A percentile compares a stretch with the other conserved stretches of the same genome.
These are phyloP conservation scores for Dolichoris vasculosae DNA, from an alignment of 1,140 invertebrate genomes.

Conservation along the genomic window DNA sequence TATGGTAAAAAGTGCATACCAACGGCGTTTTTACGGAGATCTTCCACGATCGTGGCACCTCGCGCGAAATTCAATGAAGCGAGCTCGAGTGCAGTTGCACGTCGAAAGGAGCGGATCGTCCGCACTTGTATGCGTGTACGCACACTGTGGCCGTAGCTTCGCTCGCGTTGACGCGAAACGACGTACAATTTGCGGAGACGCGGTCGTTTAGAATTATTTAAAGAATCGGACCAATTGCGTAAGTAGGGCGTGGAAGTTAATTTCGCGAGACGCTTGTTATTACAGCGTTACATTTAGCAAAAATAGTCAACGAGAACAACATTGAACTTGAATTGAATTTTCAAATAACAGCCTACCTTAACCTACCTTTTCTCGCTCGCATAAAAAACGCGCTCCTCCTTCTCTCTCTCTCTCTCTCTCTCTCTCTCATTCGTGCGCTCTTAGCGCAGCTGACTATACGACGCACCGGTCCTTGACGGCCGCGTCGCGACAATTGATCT, in stretches of 20 bases:
- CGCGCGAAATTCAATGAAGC: too few species aligned
- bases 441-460: background rate
- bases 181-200: background rate
- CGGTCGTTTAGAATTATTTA: background rate
- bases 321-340: background rate
- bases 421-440: background rate
- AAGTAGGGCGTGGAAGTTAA: background rate
- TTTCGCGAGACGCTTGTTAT: background rate
- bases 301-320: background rate
- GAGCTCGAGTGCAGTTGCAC: too few species aligned
- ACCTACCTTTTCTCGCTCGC: background rate
- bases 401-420: too few species aligned
- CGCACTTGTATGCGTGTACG: background rate
- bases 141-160: background rate
- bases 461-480: background rate
- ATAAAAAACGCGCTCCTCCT: background rate
- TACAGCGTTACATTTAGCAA: background rate
- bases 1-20: background rate
- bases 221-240: background rate
- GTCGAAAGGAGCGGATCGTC: too few species aligned
- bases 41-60: background rate
- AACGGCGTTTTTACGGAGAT: background rate
- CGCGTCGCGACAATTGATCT: background rate
- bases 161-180: background rate
- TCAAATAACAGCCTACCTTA: background rate